phyloP scores from a whole-genome alignment of 2,888 invertebrate genomes.

The Piscicola geometra region DNA sequence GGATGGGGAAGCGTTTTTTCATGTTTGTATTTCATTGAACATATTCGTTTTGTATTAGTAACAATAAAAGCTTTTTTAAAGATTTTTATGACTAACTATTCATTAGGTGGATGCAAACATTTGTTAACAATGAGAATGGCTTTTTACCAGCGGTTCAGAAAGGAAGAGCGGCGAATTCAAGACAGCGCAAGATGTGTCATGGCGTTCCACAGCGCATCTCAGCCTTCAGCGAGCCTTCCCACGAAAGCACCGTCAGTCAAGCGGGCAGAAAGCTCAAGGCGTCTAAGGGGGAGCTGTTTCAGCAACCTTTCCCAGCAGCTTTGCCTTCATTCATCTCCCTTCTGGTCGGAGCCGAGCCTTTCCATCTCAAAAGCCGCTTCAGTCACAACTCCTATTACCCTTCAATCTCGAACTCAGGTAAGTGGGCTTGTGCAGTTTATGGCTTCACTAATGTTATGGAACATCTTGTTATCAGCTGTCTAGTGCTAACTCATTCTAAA shows the following conservation, averaged over 20 bases:
- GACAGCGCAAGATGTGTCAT: neutral
- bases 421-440: no score
- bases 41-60: neutral
- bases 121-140: neutral
- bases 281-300: neutral
- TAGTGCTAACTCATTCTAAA: constrained; percentile 7
- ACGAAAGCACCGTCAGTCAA: neutral
- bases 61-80: no score
- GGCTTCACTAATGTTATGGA: no score
- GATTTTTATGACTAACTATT: no score
- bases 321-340: constrained; percentile 32
- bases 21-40: neutral
- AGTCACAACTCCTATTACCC: neutral
- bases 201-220: neutral
- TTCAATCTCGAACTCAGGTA: neutral
- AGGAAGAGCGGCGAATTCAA: neutral
- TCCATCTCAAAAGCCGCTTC: constrained; percentile 21
- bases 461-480: no score
- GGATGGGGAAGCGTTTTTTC: neutral
- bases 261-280: neutral
- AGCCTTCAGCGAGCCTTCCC: constrained; percentile 23
- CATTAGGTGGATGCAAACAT: no score
- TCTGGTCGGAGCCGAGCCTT: constrained; percentile 34
- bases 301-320: neutral
- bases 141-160: neutral